Base-by-base conservation (phyloP, 2,888 invertebrate genomes). In the Pegoplata infirma region DNA sequence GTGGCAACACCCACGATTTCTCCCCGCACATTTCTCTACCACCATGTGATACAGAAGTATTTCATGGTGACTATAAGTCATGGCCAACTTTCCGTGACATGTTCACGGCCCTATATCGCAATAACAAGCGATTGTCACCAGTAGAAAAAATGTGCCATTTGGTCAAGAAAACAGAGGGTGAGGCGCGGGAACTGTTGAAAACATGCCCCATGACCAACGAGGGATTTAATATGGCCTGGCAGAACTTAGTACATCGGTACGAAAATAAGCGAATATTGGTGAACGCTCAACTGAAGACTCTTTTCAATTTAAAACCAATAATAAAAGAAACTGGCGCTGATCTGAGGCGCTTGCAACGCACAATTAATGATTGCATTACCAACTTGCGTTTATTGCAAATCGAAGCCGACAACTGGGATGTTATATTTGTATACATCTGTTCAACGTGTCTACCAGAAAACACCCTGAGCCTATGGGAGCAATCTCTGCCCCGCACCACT, bases 191-290 rank as follows among this genome's bases (percentile, higher is more conserved):
- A 3, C 17, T 56, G 3, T 12, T 19, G 3, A 36, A 19, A 19
- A 56, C 32, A 5, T 4, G 16, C 7, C 10, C 56, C 1, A 4
- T 56, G 12, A 56, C 56, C 1, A 16, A 7, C 3, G 56, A 56
- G 3, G n/a, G 12, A 19, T 56, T 56, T 19, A 5, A 56, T 12
- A 56, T 36, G 19, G 56, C 56, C 12, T 56, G 56, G 56, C 4
- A 16, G 6, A 56, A 40, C 19, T 12, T 56, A 1, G 12, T 5
- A 0, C 2, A 8, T 12, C 56, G 19, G 8, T 56, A 36, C 36
- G 56, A 56, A 14, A 55, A 55, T 17, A 55, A 55, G 16, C n/a
- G 55, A 5, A n/a, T 55, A 8, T 23, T 64, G n/a, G 36, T 64
- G 2, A 64, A 53, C 12, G 36, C 40, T 40, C 64, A 64, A 16